Percentiles rank a stretch among this genome's conserved stretches.
Conservation (phyloP, 2,797 vertebrate species). For the Hapalemur alaotrensis region DNA sequence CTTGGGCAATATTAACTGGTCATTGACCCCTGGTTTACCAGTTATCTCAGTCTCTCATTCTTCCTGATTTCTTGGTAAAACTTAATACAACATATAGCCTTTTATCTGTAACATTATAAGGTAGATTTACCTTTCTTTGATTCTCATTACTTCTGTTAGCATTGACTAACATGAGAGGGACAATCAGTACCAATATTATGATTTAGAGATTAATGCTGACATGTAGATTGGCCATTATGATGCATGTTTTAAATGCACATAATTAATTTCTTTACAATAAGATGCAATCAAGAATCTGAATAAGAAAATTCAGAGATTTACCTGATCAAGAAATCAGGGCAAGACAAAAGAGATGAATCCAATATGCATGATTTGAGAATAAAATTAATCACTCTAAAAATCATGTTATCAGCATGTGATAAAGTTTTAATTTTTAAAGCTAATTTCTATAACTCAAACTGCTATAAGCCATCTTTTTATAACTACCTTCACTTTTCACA, state of each 20-base stretch:
- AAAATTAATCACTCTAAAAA: neutral
- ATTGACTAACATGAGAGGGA: neutral
- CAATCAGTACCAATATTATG: neutral
- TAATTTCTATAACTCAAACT: neutral
- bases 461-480: conserved; percentile 34
- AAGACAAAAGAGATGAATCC: neutral
- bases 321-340: neutral
- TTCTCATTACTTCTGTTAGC: neutral
- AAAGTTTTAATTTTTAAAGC: conserved; percentile 27
- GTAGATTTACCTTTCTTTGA: neutral
- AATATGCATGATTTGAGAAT: neutral
- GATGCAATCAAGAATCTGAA: neutral
- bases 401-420: neutral
- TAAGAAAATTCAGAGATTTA: neutral
- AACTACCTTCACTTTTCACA: conserved; percentile 29
- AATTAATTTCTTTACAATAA: neutral
- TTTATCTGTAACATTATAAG: neutral
- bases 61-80: neutral
- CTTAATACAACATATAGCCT: neutral
- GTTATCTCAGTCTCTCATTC: neutral
- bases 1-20: neutral
- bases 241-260: neutral
- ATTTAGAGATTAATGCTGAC: neutral
- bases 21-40: neutral
- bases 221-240: neutral